phyloP scores from a whole-genome alignment of 2,888 invertebrate species.

The Lottia gigantea region DNA sequence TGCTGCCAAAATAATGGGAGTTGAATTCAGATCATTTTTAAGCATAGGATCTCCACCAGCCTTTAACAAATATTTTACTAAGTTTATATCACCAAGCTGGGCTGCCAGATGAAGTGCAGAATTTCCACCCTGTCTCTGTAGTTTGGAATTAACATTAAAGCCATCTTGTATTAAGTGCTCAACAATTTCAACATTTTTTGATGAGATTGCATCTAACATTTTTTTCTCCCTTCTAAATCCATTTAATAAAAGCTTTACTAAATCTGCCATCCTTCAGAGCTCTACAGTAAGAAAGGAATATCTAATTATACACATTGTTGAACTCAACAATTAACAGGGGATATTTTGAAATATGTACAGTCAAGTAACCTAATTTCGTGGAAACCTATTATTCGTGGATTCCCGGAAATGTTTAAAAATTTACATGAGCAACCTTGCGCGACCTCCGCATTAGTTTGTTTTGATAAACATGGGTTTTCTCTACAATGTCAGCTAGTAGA shows the following conservation, averaged over 20 bases:
- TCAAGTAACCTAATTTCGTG: no score
- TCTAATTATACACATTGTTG: no score
- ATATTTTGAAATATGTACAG: no score
- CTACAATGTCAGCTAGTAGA: no score
- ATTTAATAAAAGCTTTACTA: conserved; percentile 2
- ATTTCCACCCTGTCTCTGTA: conserved; percentile 41
- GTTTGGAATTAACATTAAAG: conserved; percentile 31
- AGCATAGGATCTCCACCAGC: conserved; percentile 33
- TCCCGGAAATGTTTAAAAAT: no score
- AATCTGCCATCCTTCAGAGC: conserved; percentile 11
- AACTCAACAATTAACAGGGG: no score
- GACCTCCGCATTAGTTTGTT: no score
- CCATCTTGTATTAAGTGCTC: conserved; percentile 33
- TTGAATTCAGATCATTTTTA: conserved; percentile 35
- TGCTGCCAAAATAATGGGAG: conserved; percentile 34
- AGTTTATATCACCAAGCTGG: conserved; percentile 23
- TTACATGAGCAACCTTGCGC: no score
- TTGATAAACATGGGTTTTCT: no score
- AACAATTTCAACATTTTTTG: conserved; percentile 33
- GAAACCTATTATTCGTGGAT: no score
- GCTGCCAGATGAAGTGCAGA: conserved; percentile 42
- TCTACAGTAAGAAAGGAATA: no score
- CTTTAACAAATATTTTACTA: conserved; percentile 31
- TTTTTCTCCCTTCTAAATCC: conserved; percentile 27
- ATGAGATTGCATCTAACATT: conserved; percentile 33